A percentile compares a stretch with the other conserved stretches of the same genome.
Conservation (phyloP, 1,140 invertebrate genomes). For the Bombus terrestris region DNA sequence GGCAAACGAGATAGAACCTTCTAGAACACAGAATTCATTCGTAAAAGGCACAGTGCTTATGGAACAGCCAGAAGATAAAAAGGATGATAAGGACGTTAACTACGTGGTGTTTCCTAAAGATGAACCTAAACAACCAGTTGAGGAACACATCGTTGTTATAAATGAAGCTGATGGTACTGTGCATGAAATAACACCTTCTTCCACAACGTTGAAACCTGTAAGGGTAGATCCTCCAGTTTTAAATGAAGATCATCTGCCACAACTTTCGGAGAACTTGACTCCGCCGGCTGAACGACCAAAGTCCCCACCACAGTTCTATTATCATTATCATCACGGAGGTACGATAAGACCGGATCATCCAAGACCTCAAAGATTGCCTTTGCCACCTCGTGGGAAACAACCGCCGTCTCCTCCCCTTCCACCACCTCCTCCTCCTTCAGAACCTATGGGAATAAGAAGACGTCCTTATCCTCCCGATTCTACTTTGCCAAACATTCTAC, state of each 20-base stretch:
- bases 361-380: conserved; percentile 69
- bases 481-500: conserved; percentile 87
- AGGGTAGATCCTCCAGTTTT: conserved; percentile 55
- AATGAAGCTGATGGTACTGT: conserved; percentile 76
- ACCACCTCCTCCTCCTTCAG: conserved; percentile 51
- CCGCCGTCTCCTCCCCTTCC: conserved; percentile 34
- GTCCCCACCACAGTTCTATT: conserved; percentile 70
- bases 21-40: conserved; percentile 24
- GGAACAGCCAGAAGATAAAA: conserved; percentile 24
- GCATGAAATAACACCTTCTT: conserved; percentile 59
- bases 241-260: conserved; percentile 59
- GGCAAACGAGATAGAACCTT: conserved; percentile 45
- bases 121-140: conserved; percentile 58
- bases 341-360: conserved; percentile 53
- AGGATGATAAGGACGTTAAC: conserved; percentile 55
- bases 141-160: conserved; percentile 77
- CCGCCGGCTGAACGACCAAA: conserved; percentile 75
- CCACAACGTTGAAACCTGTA: conserved; percentile 26
- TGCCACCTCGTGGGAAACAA: conserved; percentile 68
- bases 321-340: conserved; percentile 64
- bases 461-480: conserved; percentile 76
- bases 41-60: conserved; percentile 7
- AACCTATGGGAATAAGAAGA: conserved; percentile 77
- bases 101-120: conserved; percentile 61
- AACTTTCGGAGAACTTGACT: conserved; percentile 76